Percentiles rank a stretch among this genome's conserved stretches.
phyloP scores from a whole-genome alignment of 2,888 invertebrate species.

The Chrysolina oricalcia region DNA sequence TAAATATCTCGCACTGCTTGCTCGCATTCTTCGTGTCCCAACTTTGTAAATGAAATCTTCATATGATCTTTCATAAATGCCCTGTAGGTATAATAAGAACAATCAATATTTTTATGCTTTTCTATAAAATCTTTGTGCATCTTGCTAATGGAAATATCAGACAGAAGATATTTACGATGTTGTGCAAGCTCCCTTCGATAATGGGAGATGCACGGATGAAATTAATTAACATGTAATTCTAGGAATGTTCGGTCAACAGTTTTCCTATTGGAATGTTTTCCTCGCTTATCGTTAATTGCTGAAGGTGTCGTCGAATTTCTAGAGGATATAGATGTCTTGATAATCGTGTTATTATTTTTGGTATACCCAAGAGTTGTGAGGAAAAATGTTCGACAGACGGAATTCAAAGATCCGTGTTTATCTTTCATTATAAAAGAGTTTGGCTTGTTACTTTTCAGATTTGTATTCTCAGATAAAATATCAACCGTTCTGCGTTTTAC shows the following conservation, averaged over 20 bases:
- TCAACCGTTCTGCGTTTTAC: neutral
- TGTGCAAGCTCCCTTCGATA: slow-evolving; percentile 19
- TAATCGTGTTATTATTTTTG: slow-evolving; percentile 23
- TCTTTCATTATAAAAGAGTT: slow-evolving; percentile 35
- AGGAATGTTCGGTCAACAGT: slow-evolving; percentile 19
- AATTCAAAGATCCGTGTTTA: slow-evolving; percentile 11
- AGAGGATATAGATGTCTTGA: slow-evolving; percentile 14
- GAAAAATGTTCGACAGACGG: slow-evolving; percentile 27
- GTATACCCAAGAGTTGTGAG: slow-evolving; percentile 13
- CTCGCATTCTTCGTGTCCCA: slow-evolving; percentile 23
- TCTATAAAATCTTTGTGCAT: neutral
- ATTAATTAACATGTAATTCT: slow-evolving; percentile 12
- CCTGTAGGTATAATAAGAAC: neutral
- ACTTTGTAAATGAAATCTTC: slow-evolving; percentile 17
- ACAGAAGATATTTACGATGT: slow-evolving; percentile 20
- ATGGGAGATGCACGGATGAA: slow-evolving; percentile 23
- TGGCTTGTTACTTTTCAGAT: slow-evolving; percentile 34
- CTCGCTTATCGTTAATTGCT: neutral
- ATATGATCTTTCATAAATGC: slow-evolving; percentile 9
- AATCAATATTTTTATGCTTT: slow-evolving; percentile 13
- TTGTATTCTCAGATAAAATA: slow-evolving; percentile 14
- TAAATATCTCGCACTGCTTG: slow-evolving; percentile 16
- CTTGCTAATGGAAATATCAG: slow-evolving; percentile 12
- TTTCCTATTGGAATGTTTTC: slow-evolving; percentile 23
- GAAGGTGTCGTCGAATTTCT: slow-evolving; percentile 5